Percentiles rank a stretch among this genome's conserved stretches.
Evolutionary conservation across 2,113 vertebrate genomes (phyloP).

Genomic region (Misgurnus mizolepis): DNA sequence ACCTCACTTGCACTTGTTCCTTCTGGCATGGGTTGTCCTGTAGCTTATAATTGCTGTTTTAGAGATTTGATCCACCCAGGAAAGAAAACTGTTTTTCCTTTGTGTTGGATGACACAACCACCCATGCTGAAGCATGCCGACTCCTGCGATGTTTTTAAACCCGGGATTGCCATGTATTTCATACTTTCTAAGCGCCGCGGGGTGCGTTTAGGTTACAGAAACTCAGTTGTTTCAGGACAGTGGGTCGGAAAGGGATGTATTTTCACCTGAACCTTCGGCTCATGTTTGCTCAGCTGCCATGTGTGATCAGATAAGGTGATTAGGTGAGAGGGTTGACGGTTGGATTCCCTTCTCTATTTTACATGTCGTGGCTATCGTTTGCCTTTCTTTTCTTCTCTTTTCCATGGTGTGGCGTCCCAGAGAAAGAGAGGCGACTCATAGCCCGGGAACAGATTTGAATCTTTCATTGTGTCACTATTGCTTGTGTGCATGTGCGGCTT

Average conservation of each 20-base stretch:
- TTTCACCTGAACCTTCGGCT: slow-evolving; percentile 21
- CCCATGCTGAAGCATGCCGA: neutral
- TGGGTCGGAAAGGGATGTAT: neutral
- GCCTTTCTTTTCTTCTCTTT: neutral
- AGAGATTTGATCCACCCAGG: slow-evolving; percentile 55
- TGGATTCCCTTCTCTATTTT: neutral
- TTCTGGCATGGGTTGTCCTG: slow-evolving; percentile 49
- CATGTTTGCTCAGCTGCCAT: slow-evolving; percentile 50
- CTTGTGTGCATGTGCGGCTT: slow-evolving; percentile 18
- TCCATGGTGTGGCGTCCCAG: neutral
- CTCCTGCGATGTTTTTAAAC: slow-evolving; percentile 15
- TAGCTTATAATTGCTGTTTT: slow-evolving; percentile 64
- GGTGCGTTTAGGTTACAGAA: neutral
- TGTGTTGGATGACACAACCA: slow-evolving; percentile 20
- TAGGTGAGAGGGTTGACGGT: slow-evolving; percentile 5
- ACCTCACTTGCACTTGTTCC: slow-evolving; percentile 1
- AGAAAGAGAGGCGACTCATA: neutral
- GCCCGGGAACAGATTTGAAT: slow-evolving; percentile 27
- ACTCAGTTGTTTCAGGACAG: slow-evolving; percentile 2
- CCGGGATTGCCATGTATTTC: slow-evolving; percentile 9
- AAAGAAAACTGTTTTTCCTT: slow-evolving; percentile 4
- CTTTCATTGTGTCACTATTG: slow-evolving; percentile 29
- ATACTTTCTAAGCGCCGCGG: slow-evolving; percentile 1
- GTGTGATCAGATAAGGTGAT: slow-evolving; percentile 51
- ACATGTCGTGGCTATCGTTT: slow-evolving; percentile 28